Evolutionary conservation across 37 sponge, comb jelly and placozoan species (phyloP).

Genomic region (Halisarca cf. caerulea): DNA sequence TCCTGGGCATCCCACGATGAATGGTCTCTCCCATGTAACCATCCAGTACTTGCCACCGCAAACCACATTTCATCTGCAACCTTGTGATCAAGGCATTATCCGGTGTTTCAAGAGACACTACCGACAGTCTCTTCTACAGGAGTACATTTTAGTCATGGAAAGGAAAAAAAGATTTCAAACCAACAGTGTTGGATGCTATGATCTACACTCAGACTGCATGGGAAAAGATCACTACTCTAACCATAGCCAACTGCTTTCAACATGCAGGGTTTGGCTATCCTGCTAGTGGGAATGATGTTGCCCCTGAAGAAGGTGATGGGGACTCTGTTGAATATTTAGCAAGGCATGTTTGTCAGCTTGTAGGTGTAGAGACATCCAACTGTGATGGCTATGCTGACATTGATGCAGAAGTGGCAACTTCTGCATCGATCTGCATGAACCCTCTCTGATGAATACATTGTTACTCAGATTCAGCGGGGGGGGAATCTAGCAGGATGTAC

Average conservation of each 20-base stretch:
- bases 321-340: constrained; percentile 5
- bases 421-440: too few species aligned
- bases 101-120: constrained; percentile 17
- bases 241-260: constrained; percentile 39
- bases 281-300: not conserved
- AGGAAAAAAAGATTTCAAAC: constrained; percentile 5
- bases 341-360: constrained; percentile 13
- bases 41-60: constrained; percentile 24
- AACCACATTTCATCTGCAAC: constrained; percentile 37
- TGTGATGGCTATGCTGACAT: constrained; percentile 14
- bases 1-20: constrained; percentile 5
- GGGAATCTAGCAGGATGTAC: not conserved
- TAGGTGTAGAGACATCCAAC: constrained; percentile 8
- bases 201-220: constrained; percentile 10
- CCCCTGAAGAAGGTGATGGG: not conserved
- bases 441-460: constrained; percentile 8
- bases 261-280: constrained; percentile 20
- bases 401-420: constrained; percentile 24
- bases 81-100: constrained; percentile 22
- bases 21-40: constrained; percentile 7
- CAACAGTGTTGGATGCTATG: constrained; percentile 17
- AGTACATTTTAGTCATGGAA: constrained; percentile 19
- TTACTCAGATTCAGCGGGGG: not conserved
- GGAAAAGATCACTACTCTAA: not conserved
- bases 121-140: constrained; percentile 11